phyloP scores from a whole-genome alignment of 1,140 invertebrate species.

The Agrilus planipennis region DNA sequence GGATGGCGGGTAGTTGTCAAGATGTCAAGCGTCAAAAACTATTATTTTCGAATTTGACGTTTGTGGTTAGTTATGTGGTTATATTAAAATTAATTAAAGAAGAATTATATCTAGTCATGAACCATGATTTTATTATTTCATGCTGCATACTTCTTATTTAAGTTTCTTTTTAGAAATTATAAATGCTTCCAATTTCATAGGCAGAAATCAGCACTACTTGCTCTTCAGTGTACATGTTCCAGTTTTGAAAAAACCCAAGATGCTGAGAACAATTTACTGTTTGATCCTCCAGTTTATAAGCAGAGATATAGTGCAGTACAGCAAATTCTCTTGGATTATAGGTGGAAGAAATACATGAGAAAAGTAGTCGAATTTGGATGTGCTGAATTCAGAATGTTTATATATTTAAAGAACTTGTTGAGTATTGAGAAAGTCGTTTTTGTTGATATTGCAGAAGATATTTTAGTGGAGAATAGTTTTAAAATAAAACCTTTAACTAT shows the following conservation, averaged over 20 bases:
- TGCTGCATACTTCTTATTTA: no score
- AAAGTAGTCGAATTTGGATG: slow-evolving; percentile 76
- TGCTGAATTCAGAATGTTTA: slow-evolving; percentile 60
- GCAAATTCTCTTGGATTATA: slow-evolving; percentile 43
- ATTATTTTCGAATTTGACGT: no score
- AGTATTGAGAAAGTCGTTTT: slow-evolving; percentile 43
- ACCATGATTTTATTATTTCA: no score
- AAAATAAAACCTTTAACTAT: slow-evolving; percentile 38
- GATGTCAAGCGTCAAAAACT: no score
- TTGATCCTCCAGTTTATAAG: slow-evolving; percentile 57
- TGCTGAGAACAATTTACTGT: slow-evolving; percentile 22
- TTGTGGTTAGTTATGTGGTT: no score
- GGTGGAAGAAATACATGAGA: slow-evolving; percentile 44
- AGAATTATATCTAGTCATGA: no score
- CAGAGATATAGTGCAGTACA: slow-evolving; percentile 55
- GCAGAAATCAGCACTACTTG: no score
- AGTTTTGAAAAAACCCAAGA: slow-evolving; percentile 2
- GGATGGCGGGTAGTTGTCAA: no score
- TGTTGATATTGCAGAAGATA: slow-evolving; percentile 53
- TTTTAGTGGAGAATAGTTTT: slow-evolving; percentile 35
- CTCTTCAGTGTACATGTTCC: no score
- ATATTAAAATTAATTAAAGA: no score
- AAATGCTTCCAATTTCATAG: no score
- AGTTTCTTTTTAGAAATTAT: no score
- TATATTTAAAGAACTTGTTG: slow-evolving; percentile 49